These are phyloP conservation scores for Caenorhabditis doughertyi DNA, from an alignment of 2,888 invertebrate genomes.

Conservation along the genomic window DNA sequence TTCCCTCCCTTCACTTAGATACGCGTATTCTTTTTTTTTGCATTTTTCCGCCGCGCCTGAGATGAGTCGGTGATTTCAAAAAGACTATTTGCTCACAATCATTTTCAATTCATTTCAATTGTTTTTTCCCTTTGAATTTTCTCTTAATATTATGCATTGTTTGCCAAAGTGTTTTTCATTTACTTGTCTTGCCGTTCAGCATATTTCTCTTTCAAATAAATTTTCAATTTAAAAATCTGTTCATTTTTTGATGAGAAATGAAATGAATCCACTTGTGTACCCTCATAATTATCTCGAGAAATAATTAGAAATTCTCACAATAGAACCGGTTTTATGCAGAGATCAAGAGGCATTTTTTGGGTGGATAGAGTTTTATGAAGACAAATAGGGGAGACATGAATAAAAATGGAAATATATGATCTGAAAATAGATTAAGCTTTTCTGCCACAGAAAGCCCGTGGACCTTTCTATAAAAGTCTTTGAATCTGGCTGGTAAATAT, in stretches of 20 bases:
- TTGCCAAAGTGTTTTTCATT: slow-evolving; percentile 43
- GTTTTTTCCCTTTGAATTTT: not conserved
- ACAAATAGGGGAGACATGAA: no score
- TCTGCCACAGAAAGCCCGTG: no score
- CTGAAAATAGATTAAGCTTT: no score
- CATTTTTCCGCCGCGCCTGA: slow-evolving; percentile 38
- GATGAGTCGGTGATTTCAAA: slow-evolving; percentile 41
- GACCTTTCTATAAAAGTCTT: no score
- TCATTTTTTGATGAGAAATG: not conserved
- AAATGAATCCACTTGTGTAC: not conserved
- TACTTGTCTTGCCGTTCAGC: slow-evolving; percentile 29
- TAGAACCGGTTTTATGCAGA: not conserved
- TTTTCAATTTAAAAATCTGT: slow-evolving; percentile 5
- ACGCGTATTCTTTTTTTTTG: slow-evolving; percentile 37
- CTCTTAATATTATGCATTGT: slow-evolving; percentile 1
- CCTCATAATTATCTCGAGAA: slow-evolving; percentile 24
- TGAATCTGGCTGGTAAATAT: no score
- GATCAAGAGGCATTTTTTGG: not conserved
- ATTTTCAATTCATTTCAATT: slow-evolving; percentile 1
- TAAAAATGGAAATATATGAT: no score
- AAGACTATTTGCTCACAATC: slow-evolving; percentile 38
- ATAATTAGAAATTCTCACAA: slow-evolving; percentile 5
- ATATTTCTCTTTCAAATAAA: slow-evolving; percentile 14
- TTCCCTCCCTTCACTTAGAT: slow-evolving; percentile 28
- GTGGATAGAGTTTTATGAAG: no score